Conservation (phyloP, 2,888 invertebrate genomes). For the Ceriagrion tenellum region DNA sequence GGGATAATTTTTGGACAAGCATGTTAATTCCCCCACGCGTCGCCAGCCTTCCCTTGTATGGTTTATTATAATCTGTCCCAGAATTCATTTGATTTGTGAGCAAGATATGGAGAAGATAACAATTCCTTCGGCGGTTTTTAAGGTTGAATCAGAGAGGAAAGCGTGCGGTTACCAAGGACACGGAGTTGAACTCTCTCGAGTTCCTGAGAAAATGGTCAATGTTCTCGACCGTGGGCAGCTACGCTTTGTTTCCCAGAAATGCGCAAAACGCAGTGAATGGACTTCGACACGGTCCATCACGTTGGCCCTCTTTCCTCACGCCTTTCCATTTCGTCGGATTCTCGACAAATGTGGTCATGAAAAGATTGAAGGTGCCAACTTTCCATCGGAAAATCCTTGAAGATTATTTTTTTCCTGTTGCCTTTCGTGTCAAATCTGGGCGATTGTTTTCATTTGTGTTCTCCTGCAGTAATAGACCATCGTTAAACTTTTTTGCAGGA, state of each 20-base stretch:
- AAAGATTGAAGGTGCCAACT: background rate
- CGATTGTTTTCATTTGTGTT: too few relatives aligned
- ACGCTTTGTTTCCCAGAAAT: too few relatives aligned
- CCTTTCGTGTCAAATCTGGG: too few relatives aligned
- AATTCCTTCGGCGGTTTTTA: too few relatives aligned
- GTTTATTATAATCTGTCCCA: too few relatives aligned
- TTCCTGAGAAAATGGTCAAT: background rate
- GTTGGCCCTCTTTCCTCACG: background rate
- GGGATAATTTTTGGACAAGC: too few relatives aligned
- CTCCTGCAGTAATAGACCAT: too few relatives aligned
- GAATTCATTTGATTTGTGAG: too few relatives aligned
- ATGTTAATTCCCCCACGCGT: too few relatives aligned
- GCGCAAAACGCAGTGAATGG: background rate
- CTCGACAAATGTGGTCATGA: background rate
- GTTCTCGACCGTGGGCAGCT: background rate
- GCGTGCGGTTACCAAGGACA: background rate
- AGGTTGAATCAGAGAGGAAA: background rate
- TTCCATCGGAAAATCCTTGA: background rate
- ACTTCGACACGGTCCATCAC: background rate
- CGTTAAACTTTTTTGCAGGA: too few relatives aligned
- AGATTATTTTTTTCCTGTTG: background rate
- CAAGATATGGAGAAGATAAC: too few relatives aligned
- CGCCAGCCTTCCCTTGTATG: too few relatives aligned
- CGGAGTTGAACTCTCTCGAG: background rate
- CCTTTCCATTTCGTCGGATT: background rate